These are phyloP conservation scores for Mixornis gularis DNA, from an alignment of 2,113 vertebrate species.

Conservation along the genomic window DNA sequence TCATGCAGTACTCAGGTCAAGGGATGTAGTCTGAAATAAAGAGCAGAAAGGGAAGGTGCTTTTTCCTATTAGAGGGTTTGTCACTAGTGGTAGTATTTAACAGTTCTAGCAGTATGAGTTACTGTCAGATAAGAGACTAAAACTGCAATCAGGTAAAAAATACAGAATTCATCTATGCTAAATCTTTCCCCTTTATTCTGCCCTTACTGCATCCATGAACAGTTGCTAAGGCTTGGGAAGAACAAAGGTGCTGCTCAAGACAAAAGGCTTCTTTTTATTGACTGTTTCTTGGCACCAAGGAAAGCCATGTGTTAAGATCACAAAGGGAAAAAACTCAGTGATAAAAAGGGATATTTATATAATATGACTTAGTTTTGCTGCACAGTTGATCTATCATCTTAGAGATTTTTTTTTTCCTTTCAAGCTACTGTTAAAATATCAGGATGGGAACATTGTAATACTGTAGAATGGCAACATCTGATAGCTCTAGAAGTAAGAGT, in stretches of 20 bases:
- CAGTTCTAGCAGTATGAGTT: neutral
- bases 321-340: neutral
- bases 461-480: neutral
- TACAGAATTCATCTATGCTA: neutral
- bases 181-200: neutral
- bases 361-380: neutral
- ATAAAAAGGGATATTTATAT: neutral
- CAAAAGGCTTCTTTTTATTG: neutral
- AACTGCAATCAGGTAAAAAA: neutral
- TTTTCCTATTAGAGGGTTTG: neutral
- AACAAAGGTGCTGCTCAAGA: conserved; percentile 2
- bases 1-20: neutral
- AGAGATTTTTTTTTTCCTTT: neutral
- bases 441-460: neutral
- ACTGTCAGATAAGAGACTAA: neutral
- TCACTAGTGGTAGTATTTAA: neutral
- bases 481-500: neutral
- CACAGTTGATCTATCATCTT: neutral
- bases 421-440: neutral
- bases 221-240: neutral
- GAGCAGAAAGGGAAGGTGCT: neutral
- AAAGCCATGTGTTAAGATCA: neutral
- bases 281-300: neutral
- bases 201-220: neutral
- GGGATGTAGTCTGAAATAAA: neutral